A percentile compares a stretch with the other conserved stretches of the same genome.
Evolutionary conservation across 2,113 vertebrate genomes (phyloP).

Genomic region (Bos javanicus): DNA sequence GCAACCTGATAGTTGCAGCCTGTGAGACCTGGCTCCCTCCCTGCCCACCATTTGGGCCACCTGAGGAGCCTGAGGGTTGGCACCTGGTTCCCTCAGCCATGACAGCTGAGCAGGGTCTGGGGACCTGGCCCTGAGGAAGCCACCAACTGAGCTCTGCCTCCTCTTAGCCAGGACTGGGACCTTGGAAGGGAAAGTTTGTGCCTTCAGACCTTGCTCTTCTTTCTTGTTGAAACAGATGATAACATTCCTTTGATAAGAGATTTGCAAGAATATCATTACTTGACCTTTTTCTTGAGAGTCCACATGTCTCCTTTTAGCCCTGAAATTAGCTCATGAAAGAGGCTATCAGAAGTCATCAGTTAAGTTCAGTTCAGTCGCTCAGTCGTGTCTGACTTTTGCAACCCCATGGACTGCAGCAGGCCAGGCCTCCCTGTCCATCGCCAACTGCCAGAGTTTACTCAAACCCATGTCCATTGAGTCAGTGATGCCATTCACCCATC

Average conservation of each 20-base stretch:
- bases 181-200: neutral
- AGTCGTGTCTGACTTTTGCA: accelerated
- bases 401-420: neutral
- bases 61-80: neutral
- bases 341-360: neutral
- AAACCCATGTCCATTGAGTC: neutral
- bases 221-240: neutral
- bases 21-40: neutral
- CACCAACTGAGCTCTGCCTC: neutral
- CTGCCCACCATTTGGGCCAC: neutral
- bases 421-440: neutral
- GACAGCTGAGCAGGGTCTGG: neutral
- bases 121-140: neutral
- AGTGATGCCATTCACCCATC: neutral
- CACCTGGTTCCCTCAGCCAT: neutral
- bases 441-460: neutral
- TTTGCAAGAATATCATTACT: neutral
- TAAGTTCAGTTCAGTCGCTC: neutral
- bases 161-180: neutral
- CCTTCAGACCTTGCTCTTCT: neutral
- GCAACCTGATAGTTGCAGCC: neutral
- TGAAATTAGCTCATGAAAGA: neutral
- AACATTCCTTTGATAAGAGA: neutral
- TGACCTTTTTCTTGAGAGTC: neutral
- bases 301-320: neutral